A percentile compares a stretch with the other conserved stretches of the same genome.
These are phyloP conservation scores for Ceyx cyanopectus DNA, from an alignment of 2,113 vertebrate species.

Conservation along the genomic window DNA sequence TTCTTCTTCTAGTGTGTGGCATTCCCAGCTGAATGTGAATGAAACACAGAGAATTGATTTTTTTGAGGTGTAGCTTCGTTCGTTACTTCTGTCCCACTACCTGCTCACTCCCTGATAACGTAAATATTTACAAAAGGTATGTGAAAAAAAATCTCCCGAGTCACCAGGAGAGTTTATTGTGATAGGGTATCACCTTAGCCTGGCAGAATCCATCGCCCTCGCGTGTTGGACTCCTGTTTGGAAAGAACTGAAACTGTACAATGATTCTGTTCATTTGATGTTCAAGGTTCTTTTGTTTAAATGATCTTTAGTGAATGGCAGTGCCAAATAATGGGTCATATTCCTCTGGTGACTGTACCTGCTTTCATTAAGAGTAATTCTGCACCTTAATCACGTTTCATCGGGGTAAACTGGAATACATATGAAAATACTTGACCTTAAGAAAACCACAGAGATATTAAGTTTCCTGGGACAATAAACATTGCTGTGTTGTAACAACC, in stretches of 20 bases:
- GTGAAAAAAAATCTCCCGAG: neutral
- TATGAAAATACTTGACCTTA: neutral
- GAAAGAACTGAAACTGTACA: neutral
- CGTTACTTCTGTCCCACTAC: neutral
- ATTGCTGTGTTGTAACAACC: neutral
- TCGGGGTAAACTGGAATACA: neutral
- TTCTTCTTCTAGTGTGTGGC: neutral
- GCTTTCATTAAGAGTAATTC: neutral
- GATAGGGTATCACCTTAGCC: neutral
- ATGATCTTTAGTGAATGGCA: neutral
- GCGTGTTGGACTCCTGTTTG: neutral
- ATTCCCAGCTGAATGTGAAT: neutral
- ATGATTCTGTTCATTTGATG: neutral
- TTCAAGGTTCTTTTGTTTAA: neutral
- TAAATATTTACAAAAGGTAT: neutral
- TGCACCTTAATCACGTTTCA: neutral
- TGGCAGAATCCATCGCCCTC: neutral
- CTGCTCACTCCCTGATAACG: constrained; percentile 7
- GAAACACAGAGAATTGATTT: neutral
- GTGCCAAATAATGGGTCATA: neutral
- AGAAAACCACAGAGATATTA: neutral
- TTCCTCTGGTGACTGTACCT: neutral
- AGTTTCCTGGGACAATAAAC: neutral
- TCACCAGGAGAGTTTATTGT: neutral
- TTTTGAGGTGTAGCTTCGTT: constrained; percentile 2